Conservation (phyloP, 2,113 vertebrate genomes). For the Microcebus lehilahytsara region DNA sequence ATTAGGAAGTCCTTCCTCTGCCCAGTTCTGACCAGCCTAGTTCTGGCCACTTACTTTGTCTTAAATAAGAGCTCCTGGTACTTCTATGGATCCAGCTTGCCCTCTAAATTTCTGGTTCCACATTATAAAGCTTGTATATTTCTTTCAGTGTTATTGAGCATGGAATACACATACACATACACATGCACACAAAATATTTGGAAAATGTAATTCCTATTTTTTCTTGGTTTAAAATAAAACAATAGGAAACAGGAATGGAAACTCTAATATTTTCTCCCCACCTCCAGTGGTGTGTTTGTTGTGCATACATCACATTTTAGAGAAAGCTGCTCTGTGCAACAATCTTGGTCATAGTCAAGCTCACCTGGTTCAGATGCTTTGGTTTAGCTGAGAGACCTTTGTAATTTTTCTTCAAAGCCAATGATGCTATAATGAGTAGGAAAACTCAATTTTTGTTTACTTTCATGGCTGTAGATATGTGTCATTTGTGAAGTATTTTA, state of each 20-base stretch:
- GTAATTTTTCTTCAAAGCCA: background rate
- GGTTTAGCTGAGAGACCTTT: background rate
- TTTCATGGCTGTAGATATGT: background rate
- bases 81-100: background rate
- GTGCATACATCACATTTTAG: background rate
- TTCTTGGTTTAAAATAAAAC: background rate
- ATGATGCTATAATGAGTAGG: background rate
- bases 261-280: background rate
- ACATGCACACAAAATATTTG: background rate
- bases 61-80: background rate
- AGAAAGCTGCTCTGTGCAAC: background rate
- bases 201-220: background rate
- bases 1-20: background rate
- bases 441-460: background rate
- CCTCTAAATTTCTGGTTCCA: background rate
- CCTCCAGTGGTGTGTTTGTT: background rate
- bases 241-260: background rate
- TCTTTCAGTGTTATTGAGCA: background rate
- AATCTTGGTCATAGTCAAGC: background rate
- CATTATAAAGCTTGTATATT: background rate
- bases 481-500: conserved; percentile 34
- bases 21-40: background rate
- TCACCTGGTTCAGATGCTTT: background rate
- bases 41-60: background rate
- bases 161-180: background rate